These are phyloP conservation scores for Toxotes chatareus DNA, from an alignment of 2,113 vertebrate genomes.

Conservation along the genomic window DNA sequence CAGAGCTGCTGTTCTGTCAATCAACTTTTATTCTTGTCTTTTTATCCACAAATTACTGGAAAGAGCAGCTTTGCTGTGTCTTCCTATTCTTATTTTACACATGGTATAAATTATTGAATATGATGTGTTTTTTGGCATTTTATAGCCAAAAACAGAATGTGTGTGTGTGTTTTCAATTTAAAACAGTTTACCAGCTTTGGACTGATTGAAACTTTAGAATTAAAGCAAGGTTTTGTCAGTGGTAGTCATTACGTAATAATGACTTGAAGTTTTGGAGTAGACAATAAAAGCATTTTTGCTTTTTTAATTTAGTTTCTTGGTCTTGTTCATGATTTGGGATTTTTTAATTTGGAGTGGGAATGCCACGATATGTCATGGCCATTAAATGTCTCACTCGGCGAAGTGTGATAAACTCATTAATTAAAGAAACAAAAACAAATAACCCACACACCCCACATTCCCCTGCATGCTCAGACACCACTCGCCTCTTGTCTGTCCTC, in stretches of 20 bases:
- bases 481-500: constrained; percentile 20
- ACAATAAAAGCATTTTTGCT: background rate
- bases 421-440: constrained; percentile 54
- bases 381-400: background rate
- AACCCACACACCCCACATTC: constrained; percentile 14
- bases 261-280: no score
- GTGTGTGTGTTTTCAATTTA: background rate
- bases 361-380: constrained; percentile 3
- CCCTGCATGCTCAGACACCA: constrained; percentile 12
- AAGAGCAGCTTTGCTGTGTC: background rate
- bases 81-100: background rate
- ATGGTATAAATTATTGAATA: background rate
- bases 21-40: background rate
- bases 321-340: background rate
- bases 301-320: background rate
- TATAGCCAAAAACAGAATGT: background rate
- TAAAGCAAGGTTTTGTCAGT: background rate
- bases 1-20: background rate
- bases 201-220: background rate
- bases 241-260: background rate
- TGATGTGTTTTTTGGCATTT: background rate
- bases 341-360: background rate
- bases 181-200: background rate
- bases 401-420: constrained; percentile 37
- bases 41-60: background rate